Evolutionary conservation across 2,888 invertebrate genomes (phyloP).

Genomic region (Megalurothrips usitatus): DNA sequence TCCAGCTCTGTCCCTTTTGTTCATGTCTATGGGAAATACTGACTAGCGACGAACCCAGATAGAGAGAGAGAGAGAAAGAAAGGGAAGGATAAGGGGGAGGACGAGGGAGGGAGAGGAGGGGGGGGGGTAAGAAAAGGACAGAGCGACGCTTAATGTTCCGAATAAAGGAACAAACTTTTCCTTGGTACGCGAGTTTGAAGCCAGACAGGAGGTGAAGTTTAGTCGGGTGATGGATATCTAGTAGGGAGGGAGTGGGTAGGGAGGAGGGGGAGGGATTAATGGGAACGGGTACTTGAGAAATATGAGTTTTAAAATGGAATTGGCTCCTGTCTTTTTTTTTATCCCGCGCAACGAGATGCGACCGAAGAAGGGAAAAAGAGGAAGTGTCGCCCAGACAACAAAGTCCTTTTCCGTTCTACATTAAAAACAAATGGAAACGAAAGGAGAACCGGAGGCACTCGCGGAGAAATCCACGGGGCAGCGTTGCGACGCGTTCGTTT

Average conservation of each 20-base stretch:
- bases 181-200: neutral
- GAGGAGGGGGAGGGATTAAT: neutral
- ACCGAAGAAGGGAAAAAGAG: neutral
- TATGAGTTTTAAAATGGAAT: constrained; percentile 21
- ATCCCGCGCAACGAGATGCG: neutral
- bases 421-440: neutral
- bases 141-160: constrained; percentile 7
- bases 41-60: no score
- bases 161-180: constrained; percentile 24
- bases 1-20: no score
- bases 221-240: constrained; percentile 4
- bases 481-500: no score
- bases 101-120: neutral
- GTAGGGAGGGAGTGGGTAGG: neutral
- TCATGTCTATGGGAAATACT: no score
- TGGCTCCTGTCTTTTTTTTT: neutral
- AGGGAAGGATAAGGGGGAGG: neutral
- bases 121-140: neutral
- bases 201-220: constrained; percentile 12
- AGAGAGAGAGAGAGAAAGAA: neutral
- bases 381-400: no score
- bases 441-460: neutral
- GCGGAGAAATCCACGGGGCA: no score
- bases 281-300: constrained; percentile 8
- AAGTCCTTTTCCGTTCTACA: neutral